Evolutionary conservation across 2,888 invertebrate species (phyloP), one percentile per base, ranked within the genome.

Genomic region (Acrocyrtus sp.): DNA sequence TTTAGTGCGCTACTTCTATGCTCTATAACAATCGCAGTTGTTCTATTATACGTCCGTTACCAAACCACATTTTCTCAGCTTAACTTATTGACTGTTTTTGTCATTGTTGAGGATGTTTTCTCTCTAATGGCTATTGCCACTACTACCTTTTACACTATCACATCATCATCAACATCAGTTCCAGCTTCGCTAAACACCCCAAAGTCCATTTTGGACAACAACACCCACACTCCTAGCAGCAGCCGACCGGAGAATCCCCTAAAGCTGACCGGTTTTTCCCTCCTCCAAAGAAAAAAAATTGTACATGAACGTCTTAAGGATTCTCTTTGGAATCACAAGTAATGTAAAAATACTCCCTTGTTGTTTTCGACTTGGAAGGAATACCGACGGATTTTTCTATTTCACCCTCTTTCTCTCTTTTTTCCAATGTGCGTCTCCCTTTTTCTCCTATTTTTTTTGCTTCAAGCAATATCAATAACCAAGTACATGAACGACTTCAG

Each of bases 61-160:
- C 8, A 57, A 61, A 69, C 69, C 69, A 22, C 69, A 69, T 69
- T 69, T 69, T 69, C 69, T 69, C 69, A 62, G 69, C 69, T 69
- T 69, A 69, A 69, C 69, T 69, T 69, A 69, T 69, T 69, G 69
- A 69, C 69, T 69, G 69, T 62, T 69, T 61, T 69, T 54, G 69
- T 69, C 53, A 47, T 69, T 69, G 61, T 61, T 73, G 65, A 67
- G 68, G 66, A 73, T 45, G 51, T 56, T 61, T 66, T 56, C 54
- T 24, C 62, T 41, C 57, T 67, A 67, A 67, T 73, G 66, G 67
- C 48, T 39, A 26, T 26, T 21, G 48, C 19, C 27, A 26, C 19
- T 51, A 53, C 58, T 39, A 51, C 54, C 26, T n/a, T n/a, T n/a
- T n/a, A n/a, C n/a, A n/a, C n/a, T n/a, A n/a, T n/a, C n/a, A n/a